A percentile compares a stretch with the other conserved stretches of the same genome.
phyloP scores from a whole-genome alignment of 2,797 vertebrate species.

The Crenichthys baileyi region DNA sequence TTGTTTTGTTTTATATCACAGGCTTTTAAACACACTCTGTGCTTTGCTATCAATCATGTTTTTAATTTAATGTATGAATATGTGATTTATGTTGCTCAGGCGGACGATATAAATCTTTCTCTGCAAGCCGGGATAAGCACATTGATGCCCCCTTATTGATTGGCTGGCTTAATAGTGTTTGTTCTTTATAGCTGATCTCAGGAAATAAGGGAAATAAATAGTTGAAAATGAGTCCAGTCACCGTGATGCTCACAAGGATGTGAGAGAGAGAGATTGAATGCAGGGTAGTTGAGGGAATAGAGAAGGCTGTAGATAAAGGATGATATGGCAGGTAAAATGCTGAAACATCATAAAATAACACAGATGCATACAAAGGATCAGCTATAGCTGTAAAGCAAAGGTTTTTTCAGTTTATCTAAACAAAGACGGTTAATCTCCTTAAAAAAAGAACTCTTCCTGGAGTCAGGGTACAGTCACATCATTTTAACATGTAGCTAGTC shows the following conservation, averaged over 20 bases:
- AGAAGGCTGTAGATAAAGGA: slow-evolving; percentile 27
- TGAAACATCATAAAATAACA: slow-evolving; percentile 32
- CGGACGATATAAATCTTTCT: slow-evolving; percentile 83
- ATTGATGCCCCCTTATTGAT: slow-evolving; percentile 85
- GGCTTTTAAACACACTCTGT: slow-evolving; percentile 66
- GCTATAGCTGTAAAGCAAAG: not conserved
- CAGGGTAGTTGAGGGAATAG: slow-evolving; percentile 16
- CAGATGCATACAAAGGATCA: slow-evolving; percentile 14
- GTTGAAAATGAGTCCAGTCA: slow-evolving; percentile 75
- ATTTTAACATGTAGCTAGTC: slow-evolving; percentile 21
- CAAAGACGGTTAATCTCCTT: not conserved
- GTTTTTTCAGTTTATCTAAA: not conserved
- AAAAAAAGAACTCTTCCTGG: not conserved
- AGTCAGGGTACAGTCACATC: slow-evolving; percentile 34
- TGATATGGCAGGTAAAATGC: slow-evolving; percentile 19
- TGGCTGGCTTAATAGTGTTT: slow-evolving; percentile 85
- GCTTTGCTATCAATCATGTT: slow-evolving; percentile 80
- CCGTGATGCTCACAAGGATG: slow-evolving; percentile 51
- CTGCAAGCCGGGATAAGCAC: slow-evolving; percentile 63
- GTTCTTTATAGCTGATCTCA: slow-evolving; percentile 86
- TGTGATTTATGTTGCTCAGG: slow-evolving; percentile 83
- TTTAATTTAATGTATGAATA: slow-evolving; percentile 87
- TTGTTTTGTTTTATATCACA: slow-evolving; percentile 54
- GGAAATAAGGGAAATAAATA: slow-evolving; percentile 85
- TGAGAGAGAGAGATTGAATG: slow-evolving; percentile 36